Evolutionary conservation across 2,888 invertebrate species (phyloP), one percentile per base, ranked within the genome.

Genomic region (Nematopogon swammerdamellus): DNA sequence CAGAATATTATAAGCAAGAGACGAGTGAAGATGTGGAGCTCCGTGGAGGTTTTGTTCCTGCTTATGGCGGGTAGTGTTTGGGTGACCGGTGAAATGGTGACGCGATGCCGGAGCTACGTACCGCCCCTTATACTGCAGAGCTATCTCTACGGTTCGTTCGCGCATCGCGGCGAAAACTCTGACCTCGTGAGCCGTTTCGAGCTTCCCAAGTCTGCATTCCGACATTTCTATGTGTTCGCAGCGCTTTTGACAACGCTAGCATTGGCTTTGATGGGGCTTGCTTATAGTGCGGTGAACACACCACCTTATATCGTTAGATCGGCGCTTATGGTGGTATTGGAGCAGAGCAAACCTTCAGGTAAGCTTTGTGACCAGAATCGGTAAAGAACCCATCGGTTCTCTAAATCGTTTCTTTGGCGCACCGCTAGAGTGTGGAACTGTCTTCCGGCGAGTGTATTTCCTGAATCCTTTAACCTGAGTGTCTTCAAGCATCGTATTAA

Each of bases 171-270:
- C 36, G n/a, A 36, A 3, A 58, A 68, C 51, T 63, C 70, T 56
- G 56, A 59, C 1, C 44, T 76, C 1, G 57, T 82, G 1, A 64
- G 60, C 43, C 59, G 64, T 18, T 19, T 85, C 17, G 88, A 91
- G 66, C 79, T 92, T 45, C 92, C 92, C 0, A 93, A 92, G 68
- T 80, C 87, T 45, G 90, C 87, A 81, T 94, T 92, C 60, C 81
- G 75, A 58, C 93, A 94, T 69, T 93, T 92, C 63, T 94, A 94
- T 64, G 62, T 85, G 5, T 86, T 88, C 60, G 86, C 91, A 0
- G 72, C 84, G 1, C 55, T 85, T 19, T 76, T 84, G 58, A 83
- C 86, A 49, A 62, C 65, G n/a, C 50, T 66, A 1, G 67, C 79
- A 17, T 64, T 86, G 14, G 54, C 67, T n/a, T 68, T 85, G 30